phyloP scores from a whole-genome alignment of 2,113 vertebrate species.

The Halichoeres trimaculatus region DNA sequence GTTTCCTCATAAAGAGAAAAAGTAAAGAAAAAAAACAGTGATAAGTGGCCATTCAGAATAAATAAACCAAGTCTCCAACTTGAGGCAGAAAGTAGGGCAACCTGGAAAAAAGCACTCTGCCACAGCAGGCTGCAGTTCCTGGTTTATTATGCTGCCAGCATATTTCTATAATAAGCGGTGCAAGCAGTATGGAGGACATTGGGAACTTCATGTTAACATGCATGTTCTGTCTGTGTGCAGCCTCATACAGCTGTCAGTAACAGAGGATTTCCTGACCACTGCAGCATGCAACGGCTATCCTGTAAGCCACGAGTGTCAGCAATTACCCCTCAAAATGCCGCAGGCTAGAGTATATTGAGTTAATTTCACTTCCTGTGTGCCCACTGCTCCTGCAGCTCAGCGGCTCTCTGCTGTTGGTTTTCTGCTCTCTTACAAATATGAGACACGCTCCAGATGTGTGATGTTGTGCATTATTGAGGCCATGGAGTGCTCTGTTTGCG shows the following conservation, averaged over 20 bases:
- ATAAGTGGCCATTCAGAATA: constrained; percentile 63
- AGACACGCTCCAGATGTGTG: constrained; percentile 62
- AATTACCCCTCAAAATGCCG: constrained; percentile 68
- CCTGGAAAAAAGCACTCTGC: constrained; percentile 46
- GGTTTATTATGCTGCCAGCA: constrained; percentile 58
- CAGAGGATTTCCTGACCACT: constrained; percentile 54
- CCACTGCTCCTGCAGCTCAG: constrained; percentile 47
- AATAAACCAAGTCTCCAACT: constrained; percentile 72
- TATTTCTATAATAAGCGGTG: constrained; percentile 54
- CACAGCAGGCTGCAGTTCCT: constrained; percentile 62
- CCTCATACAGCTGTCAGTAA: constrained; percentile 64
- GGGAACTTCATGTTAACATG: constrained; percentile 58
- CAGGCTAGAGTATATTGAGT: constrained; percentile 72
- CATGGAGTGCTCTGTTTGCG: constrained; percentile 50
- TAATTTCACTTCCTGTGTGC: constrained; percentile 69
- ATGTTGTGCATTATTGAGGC: constrained; percentile 58
- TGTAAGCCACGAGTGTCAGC: constrained; percentile 63
- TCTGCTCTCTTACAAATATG: constrained; percentile 38
- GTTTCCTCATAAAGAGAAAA: constrained; percentile 50
- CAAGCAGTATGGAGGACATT: constrained; percentile 48
- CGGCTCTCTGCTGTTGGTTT: constrained; percentile 54
- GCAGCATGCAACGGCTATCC: constrained; percentile 49
- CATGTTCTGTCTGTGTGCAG: constrained; percentile 50
- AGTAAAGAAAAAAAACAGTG: constrained; percentile 25
- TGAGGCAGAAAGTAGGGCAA: constrained; percentile 72